Evolutionary conservation across 2,888 invertebrate genomes (phyloP).

Genomic region (Malthinus flaveolus): DNA sequence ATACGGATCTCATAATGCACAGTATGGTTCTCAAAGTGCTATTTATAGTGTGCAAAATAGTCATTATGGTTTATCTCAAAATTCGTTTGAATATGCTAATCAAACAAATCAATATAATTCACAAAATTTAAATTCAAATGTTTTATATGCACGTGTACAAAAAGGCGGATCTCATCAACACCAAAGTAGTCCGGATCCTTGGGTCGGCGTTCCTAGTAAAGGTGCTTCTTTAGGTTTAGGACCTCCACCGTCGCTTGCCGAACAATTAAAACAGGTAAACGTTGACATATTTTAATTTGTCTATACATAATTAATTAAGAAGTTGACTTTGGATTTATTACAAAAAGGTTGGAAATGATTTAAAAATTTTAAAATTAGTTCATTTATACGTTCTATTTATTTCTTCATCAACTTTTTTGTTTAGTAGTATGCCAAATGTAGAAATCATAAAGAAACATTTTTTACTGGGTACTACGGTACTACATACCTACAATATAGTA

Average conservation of each 20-base stretch:
- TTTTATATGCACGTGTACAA: conserved; percentile 59
- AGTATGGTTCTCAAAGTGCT: conserved; percentile 27
- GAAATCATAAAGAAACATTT: too few species aligned
- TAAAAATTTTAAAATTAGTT: too few species aligned
- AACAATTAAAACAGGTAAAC: conserved; percentile 77
- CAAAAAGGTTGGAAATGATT: too few species aligned
- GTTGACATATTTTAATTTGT: background rate
- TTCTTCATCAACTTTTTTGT: too few species aligned
- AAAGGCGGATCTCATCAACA: conserved; percentile 52
- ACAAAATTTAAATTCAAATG: conserved; percentile 34
- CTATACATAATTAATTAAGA: too few species aligned
- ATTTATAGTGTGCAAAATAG: conserved; percentile 43
- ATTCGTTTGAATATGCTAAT: conserved; percentile 23
- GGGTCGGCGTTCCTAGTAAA: conserved; percentile 45
- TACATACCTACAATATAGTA: too few species aligned
- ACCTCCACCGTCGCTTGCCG: conserved; percentile 79
- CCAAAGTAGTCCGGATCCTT: conserved; percentile 51
- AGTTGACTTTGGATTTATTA: too few species aligned
- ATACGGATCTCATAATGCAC: conserved; percentile 40
- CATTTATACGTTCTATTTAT: too few species aligned
- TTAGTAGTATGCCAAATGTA: too few species aligned
- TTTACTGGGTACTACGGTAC: too few species aligned
- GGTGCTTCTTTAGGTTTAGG: conserved; percentile 57
- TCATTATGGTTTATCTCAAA: conserved; percentile 44
- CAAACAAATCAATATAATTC: conserved; percentile 24